phyloP scores from a whole-genome alignment of 2,888 invertebrate species.

The Cylindroiulus punctatus region DNA sequence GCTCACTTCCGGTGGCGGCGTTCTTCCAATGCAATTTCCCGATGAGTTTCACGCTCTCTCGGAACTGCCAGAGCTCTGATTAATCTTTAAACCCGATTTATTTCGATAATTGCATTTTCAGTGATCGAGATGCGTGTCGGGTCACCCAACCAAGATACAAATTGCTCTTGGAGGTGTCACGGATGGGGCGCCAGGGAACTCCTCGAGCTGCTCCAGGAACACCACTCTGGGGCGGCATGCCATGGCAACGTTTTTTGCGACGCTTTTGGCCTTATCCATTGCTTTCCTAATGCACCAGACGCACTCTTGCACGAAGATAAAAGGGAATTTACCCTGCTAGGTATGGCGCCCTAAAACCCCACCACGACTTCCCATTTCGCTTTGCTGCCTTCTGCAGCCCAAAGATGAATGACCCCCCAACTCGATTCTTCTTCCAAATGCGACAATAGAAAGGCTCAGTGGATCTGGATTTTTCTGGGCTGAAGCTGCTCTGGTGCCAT shows the following conservation, averaged over 20 bases:
- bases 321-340: too few relatives aligned
- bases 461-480: not conserved
- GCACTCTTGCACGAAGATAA: constrained; percentile 32
- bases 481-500: not conserved
- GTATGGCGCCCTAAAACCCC: too few relatives aligned
- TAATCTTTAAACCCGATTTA: not conserved
- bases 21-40: not conserved
- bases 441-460: not conserved
- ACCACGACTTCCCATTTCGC: not conserved
- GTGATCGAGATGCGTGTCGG: not conserved
- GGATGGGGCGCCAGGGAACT: not conserved
- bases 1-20: not conserved
- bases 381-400: not conserved
- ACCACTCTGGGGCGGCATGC: not conserved
- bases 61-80: not conserved
- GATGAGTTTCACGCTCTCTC: not conserved
- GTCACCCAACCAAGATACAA: not conserved
- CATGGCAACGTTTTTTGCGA: not conserved
- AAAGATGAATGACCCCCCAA: not conserved
- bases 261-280: not conserved
- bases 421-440: constrained; percentile 5
- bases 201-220: not conserved
- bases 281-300: not conserved
- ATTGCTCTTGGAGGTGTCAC: not conserved
- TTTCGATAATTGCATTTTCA: constrained; percentile 1